A percentile compares a stretch with the other conserved stretches of the same genome.
phyloP scores from a whole-genome alignment of 2,797 vertebrate genomes.

The Hapalemur alaotrensis region DNA sequence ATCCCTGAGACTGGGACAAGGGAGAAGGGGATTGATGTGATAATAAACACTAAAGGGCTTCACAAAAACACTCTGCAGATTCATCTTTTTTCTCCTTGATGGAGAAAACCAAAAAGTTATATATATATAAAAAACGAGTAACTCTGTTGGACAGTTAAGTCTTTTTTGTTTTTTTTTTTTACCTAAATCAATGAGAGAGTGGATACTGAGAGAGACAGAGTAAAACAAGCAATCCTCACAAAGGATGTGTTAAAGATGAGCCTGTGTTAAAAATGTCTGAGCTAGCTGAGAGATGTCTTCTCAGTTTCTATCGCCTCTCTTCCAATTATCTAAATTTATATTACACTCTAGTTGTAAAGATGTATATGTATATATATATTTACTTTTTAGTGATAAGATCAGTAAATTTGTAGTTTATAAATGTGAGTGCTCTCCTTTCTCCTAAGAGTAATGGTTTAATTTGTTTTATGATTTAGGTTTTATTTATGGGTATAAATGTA shows the following conservation, averaged over 20 bases:
- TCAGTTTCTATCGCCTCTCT: neutral
- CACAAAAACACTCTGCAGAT: neutral
- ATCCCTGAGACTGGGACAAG: neutral
- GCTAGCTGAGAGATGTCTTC: neutral
- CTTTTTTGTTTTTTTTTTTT: neutral
- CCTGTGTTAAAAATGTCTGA: neutral
- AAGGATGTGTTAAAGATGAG: neutral
- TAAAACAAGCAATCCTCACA: neutral
- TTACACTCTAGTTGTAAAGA: neutral
- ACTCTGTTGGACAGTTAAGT: neutral
- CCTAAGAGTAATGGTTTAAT: neutral
- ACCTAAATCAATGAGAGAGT: neutral
- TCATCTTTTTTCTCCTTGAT: neutral
- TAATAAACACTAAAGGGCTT: neutral
- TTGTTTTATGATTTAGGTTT: neutral
- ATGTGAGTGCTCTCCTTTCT: neutral
- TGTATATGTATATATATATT: neutral
- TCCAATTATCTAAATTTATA: neutral
- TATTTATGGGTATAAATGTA: neutral
- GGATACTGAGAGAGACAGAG: neutral
- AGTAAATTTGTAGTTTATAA: neutral
- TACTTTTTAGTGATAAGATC: neutral
- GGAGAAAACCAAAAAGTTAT: neutral
- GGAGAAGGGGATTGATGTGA: fast-evolving
- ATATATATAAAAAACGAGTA: neutral